Evolutionary conservation across 2,113 vertebrate species (phyloP).

Genomic region (Enhydra lutris): DNA sequence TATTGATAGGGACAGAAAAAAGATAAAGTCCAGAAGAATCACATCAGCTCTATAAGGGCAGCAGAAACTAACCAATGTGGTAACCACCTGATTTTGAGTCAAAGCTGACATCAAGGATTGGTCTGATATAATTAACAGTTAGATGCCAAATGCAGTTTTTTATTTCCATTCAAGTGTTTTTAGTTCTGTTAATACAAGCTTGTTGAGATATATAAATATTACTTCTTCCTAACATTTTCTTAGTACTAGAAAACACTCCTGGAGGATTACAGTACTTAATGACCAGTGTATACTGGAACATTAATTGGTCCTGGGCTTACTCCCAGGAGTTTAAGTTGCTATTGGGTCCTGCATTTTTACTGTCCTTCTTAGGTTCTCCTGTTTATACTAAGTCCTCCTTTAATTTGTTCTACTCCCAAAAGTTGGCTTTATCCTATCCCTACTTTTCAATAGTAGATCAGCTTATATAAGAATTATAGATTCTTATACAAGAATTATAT

Average conservation of each 20-base stretch:
- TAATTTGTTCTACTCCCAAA: neutral
- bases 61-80: neutral
- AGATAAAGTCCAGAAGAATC: neutral
- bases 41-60: neutral
- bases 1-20: neutral
- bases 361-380: neutral
- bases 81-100: neutral
- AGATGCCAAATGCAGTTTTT: neutral
- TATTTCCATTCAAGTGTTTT: neutral
- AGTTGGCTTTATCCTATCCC: neutral
- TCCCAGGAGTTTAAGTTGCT: neutral
- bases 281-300: neutral
- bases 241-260: neutral
- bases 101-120: neutral
- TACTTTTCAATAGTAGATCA: neutral
- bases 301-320: neutral
- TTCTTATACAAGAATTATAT: too few relatives aligned
- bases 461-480: neutral
- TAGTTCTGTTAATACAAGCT: neutral
- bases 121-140: neutral
- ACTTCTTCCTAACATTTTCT: neutral
- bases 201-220: neutral
- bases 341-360: neutral
- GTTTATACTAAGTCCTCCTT: neutral
- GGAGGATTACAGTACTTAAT: neutral